These are phyloP conservation scores for Drosophila pullipes DNA, from an alignment of 2,888 invertebrate species.

Conservation along the genomic window DNA sequence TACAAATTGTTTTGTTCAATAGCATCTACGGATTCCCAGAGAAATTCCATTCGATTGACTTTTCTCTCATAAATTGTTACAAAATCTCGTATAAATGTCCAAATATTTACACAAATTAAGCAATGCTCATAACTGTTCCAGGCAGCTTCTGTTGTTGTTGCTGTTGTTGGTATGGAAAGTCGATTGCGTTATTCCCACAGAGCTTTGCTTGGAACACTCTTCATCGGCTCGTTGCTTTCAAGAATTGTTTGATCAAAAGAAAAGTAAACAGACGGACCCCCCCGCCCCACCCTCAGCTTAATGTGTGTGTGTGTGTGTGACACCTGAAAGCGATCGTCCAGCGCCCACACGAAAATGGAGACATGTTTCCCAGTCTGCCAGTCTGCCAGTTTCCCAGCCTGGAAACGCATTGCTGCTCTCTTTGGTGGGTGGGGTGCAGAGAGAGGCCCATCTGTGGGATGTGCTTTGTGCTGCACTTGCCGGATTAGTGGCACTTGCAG, in stretches of 20 bases:
- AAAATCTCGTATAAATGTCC: slow-evolving; percentile 71
- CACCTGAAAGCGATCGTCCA: slow-evolving; percentile 69
- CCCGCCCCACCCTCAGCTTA: slow-evolving; percentile 36
- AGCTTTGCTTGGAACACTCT: slow-evolving; percentile 58
- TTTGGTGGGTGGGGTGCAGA: slow-evolving; percentile 45
- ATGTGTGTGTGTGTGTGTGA: slow-evolving; percentile 42
- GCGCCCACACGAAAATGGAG: slow-evolving; percentile 77
- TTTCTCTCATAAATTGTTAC: slow-evolving; percentile 54
- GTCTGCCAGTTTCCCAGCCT: not conserved
- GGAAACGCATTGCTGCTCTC: slow-evolving; percentile 42
- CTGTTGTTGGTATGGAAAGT: slow-evolving; percentile 61
- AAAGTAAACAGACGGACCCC: slow-evolving; percentile 56
- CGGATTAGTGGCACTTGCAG: slow-evolving; percentile 74
- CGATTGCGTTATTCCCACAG: slow-evolving; percentile 68
- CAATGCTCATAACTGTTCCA: slow-evolving; percentile 37
- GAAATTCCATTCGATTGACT: slow-evolving; percentile 15
- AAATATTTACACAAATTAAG: slow-evolving; percentile 77
- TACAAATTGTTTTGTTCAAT: slow-evolving; percentile 48
- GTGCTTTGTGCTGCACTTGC: slow-evolving; percentile 62
- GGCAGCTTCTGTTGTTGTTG: slow-evolving; percentile 65
- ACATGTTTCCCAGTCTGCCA: slow-evolving; percentile 37
- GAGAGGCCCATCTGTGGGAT: slow-evolving; percentile 27
- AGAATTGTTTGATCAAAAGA: slow-evolving; percentile 55
- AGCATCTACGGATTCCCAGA: slow-evolving; percentile 1
- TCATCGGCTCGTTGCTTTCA: slow-evolving; percentile 49